A percentile compares a stretch with the other conserved stretches of the same genome.
Conservation (phyloP, 2,113 vertebrate species). For the Onychostruthus taczanowskii region DNA sequence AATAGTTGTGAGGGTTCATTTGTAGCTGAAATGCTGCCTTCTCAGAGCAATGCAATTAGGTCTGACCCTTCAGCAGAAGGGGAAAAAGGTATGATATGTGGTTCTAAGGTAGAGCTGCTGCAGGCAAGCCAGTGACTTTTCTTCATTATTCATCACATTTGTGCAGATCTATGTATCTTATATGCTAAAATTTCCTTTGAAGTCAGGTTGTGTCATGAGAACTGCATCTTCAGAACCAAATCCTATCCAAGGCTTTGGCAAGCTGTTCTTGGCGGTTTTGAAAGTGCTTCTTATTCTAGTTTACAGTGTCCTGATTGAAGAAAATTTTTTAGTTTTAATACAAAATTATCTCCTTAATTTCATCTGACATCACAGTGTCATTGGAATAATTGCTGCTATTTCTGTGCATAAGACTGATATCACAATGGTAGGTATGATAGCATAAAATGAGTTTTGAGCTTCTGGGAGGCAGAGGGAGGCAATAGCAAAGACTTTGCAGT, state of each 20-base stretch:
- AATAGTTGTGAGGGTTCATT: background rate
- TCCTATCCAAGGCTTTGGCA: background rate
- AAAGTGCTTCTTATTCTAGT: background rate
- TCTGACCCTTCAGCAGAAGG: background rate
- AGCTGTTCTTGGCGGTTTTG: background rate
- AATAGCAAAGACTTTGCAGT: background rate
- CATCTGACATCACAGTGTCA: background rate
- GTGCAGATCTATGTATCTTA: background rate
- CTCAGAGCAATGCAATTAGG: background rate
- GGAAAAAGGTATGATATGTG: background rate
- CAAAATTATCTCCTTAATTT: background rate
- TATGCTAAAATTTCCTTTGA: background rate
- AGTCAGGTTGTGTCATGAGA: background rate
- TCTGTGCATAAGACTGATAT: background rate
- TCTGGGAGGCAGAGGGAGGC: background rate
- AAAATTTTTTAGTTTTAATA: background rate
- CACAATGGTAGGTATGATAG: background rate
- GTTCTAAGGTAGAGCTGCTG: background rate
- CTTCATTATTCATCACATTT: background rate
- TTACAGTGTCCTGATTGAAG: background rate
- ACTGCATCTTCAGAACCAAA: background rate
- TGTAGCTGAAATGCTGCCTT: background rate
- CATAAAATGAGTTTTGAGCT: background rate
- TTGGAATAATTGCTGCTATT: background rate
- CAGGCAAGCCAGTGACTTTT: background rate